A percentile compares a stretch with the other conserved stretches of the same genome.
Conservation (phyloP, 2,797 vertebrate genomes). For the Limnodromus scolopaceus region DNA sequence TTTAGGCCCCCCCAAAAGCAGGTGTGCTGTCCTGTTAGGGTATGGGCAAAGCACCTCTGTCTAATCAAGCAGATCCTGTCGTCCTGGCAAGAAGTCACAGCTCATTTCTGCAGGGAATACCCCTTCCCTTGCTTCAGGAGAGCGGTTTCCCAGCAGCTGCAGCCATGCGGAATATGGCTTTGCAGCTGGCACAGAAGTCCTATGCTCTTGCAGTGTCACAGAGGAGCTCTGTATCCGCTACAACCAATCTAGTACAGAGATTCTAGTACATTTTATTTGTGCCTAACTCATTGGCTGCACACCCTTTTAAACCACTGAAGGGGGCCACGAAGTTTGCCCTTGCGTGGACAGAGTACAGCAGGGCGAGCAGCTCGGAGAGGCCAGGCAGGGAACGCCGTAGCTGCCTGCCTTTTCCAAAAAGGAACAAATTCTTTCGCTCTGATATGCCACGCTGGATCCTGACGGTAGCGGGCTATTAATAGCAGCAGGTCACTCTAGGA, state of each 20-base stretch:
- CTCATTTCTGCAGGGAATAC: background rate
- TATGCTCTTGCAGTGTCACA: background rate
- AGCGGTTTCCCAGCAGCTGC: background rate
- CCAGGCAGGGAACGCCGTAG: accelerated
- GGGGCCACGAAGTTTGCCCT: background rate
- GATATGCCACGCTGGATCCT: background rate
- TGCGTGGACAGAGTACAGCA: background rate
- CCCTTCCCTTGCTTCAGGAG: background rate
- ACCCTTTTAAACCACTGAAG: background rate
- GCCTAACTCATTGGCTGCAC: background rate
- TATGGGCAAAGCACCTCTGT: background rate
- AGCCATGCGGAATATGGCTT: background rate
- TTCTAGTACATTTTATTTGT: background rate
- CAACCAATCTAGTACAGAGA: background rate
- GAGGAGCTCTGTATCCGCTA: background rate
- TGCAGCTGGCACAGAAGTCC: background rate
- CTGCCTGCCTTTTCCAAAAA: background rate
- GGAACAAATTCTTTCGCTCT: background rate
- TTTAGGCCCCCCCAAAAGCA: background rate
- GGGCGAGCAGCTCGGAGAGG: accelerated
- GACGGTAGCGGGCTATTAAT: background rate
- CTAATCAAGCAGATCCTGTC: background rate
- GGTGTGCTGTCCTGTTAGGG: background rate
- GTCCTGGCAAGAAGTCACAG: background rate
- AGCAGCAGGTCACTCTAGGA: background rate